phyloP scores from a whole-genome alignment of 2,888 invertebrate genomes.

The Lasioglossum malachurum region DNA sequence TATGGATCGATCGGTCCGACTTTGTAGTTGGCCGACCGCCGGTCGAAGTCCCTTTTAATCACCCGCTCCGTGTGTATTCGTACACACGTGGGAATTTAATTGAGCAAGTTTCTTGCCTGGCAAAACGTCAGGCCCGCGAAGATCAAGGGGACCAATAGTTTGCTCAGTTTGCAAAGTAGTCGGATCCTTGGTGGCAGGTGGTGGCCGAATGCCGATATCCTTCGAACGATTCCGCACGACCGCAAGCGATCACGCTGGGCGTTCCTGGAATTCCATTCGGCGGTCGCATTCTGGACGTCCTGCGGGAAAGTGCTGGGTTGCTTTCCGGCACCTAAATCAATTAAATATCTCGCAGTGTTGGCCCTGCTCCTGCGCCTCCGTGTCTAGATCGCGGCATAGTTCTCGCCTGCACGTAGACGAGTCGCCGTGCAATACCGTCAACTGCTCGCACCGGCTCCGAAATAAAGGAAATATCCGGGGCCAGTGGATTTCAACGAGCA shows the following conservation, averaged over 20 bases:
- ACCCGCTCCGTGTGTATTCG: background rate
- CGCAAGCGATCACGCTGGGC: conserved; percentile 70
- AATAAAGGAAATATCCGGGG: background rate
- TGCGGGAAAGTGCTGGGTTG: conserved; percentile 72
- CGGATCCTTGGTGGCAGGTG: conserved; percentile 50
- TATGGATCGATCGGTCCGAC: background rate
- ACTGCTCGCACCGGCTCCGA: conserved; percentile 1
- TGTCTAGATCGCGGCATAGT: conserved; percentile 16
- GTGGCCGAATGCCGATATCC: conserved; percentile 68
- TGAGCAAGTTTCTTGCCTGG: background rate
- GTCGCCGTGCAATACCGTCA: background rate
- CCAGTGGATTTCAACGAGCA: background rate
- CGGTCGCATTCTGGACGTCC: conserved; percentile 76
- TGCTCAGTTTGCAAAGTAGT: conserved; percentile 53
- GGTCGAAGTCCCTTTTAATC: background rate
- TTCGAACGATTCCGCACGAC: conserved; percentile 70
- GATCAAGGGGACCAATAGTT: conserved; percentile 53
- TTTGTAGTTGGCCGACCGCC: background rate
- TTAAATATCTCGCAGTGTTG: conserved; percentile 76
- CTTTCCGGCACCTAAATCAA: conserved; percentile 76
- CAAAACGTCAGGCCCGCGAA: background rate
- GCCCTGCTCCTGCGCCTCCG: conserved; percentile 24
- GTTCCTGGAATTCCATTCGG: conserved; percentile 76
- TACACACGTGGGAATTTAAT: conserved; percentile 14
- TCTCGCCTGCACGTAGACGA: conserved; percentile 25